A percentile compares a stretch with the other conserved stretches of the same genome.
Evolutionary conservation across 2,797 vertebrate species (phyloP).

Genomic region (Hypotaenidia okinawae): DNA sequence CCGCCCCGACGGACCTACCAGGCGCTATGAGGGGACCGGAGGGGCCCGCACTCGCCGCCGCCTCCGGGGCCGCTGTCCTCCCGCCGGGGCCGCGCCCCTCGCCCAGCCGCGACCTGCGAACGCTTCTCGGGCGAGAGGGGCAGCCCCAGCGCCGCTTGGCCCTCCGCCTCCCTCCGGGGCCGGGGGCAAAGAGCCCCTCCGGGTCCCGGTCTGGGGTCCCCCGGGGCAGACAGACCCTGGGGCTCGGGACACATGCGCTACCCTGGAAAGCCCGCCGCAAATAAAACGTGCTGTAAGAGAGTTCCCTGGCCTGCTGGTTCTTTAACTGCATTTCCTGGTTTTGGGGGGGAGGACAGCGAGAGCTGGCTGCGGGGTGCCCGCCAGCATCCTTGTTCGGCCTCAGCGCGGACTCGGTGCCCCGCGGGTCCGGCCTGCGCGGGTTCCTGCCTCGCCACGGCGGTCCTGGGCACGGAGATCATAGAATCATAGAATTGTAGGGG

Average conservation of each 20-base stretch:
- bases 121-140: background rate
- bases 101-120: background rate
- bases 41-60: background rate
- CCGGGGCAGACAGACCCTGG: background rate
- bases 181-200: background rate
- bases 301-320: conserved; percentile 35
- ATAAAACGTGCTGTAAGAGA: conserved; percentile 69
- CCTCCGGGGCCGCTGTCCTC: background rate
- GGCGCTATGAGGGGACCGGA: conserved; percentile 83
- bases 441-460: accelerated
- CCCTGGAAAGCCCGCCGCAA: conserved; percentile 63
- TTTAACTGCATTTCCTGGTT: background rate
- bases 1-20: conserved; percentile 90
- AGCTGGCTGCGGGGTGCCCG: background rate
- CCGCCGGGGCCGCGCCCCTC: background rate
- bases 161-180: background rate
- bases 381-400: background rate
- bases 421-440: background rate
- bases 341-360: background rate
- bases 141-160: background rate
- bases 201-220: too few species aligned
- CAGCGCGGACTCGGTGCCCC: accelerated
- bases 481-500: too few species aligned
- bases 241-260: background rate
- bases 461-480: background rate